Conservation (phyloP, 2,113 vertebrate species). For the Cyanoramphus novaezelandiae region DNA sequence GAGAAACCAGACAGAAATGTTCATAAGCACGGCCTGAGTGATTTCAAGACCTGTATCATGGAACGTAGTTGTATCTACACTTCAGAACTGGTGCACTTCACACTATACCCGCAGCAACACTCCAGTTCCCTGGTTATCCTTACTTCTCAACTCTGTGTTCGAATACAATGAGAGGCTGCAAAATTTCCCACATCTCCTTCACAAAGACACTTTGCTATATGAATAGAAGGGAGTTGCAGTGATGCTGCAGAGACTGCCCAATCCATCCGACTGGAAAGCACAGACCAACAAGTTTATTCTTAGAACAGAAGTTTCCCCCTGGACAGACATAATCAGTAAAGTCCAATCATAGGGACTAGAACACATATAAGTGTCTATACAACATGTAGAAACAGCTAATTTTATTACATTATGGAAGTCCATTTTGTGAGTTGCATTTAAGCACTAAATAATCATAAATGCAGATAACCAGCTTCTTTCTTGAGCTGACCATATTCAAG, state of each 20-base stretch:
- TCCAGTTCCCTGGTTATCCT: not conserved
- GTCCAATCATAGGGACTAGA: accelerated
- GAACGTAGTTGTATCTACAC: not conserved
- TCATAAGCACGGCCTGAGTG: not conserved
- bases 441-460: not conserved
- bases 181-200: not conserved
- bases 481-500: not conserved
- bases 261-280: not conserved
- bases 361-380: not conserved
- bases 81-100: not conserved
- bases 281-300: not conserved
- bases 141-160: not conserved
- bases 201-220: not conserved
- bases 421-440: not conserved
- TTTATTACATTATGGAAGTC: not conserved
- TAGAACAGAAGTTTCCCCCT: not conserved
- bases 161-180: not conserved
- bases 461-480: not conserved
- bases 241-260: not conserved
- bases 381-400: not conserved
- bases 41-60: not conserved
- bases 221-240: not conserved
- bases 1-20: not conserved
- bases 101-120: not conserved
- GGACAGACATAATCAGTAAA: not conserved